These are phyloP conservation scores for Neoarius graeffei DNA, from an alignment of 2,113 vertebrate species.

Conservation along the genomic window DNA sequence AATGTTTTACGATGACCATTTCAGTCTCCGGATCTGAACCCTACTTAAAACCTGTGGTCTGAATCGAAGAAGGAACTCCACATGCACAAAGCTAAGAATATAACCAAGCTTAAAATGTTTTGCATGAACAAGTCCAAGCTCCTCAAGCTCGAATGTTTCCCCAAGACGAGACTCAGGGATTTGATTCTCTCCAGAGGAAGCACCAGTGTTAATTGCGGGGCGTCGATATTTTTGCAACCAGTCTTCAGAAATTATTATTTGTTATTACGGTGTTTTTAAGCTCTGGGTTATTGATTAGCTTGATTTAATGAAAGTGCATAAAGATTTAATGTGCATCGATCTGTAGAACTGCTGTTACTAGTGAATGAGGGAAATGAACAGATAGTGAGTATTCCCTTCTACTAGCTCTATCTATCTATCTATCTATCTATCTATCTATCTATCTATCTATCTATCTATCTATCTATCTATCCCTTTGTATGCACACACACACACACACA, in stretches of 20 bases:
- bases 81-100: slow-evolving; percentile 12
- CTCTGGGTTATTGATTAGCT: background rate
- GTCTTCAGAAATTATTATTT: background rate
- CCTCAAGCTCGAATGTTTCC: background rate
- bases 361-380: background rate
- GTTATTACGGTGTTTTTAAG: background rate
- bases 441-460: background rate
- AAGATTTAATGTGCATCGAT: background rate
- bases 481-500: no score
- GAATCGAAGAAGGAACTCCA: background rate
- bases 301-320: background rate
- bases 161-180: background rate
- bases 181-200: background rate
- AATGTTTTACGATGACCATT: background rate
- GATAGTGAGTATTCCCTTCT: no score
- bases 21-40: background rate
- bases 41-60: background rate
- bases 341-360: background rate
- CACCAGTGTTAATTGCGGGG: background rate
- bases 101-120: background rate
- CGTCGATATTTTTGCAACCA: background rate
- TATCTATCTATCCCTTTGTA: background rate
- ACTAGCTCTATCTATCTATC: background rate
- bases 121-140: background rate
- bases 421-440: slow-evolving; percentile 9